Base-by-base conservation (phyloP, 2,888 invertebrate species). In the Megastigmus dorsalis region DNA sequence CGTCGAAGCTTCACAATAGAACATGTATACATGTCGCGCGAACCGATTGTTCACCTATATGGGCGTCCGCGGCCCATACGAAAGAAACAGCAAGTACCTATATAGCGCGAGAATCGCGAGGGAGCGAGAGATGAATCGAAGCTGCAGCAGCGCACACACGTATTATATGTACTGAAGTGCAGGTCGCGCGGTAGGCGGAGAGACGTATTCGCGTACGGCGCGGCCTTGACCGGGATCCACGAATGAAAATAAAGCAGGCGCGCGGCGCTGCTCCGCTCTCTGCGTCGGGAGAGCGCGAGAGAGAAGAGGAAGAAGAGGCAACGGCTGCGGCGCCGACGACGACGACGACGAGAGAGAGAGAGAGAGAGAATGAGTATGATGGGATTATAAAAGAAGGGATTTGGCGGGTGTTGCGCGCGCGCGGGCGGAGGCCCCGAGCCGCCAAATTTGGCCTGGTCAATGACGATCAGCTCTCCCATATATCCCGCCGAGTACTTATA, bases 141-240 rank as follows among this genome's bases (percentile, higher is more conserved):
- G 36, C n/a, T n/a, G n/a, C n/a, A n/a, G n/a, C n/a, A 59, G 50
- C 33, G 23, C 13, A 26, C 26, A 26, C 23, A 38, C 10, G 60
- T n/a, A n/a, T n/a, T 36, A 20, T 33, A 55, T 7, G 15, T 38
- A 23, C 15, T 7, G 26, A 18, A 48, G 26, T 38, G 18, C 63
- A 30, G n/a, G n/a, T n/a, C n/a, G n/a, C n/a, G n/a, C n/a, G n/a
- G n/a, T n/a, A n/a, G n/a, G n/a, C n/a, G n/a, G n/a, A n/a, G n/a
- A n/a, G n/a, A n/a, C 41, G 48, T 28, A 33, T 69, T 43, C 43
- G 26, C 7, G 55, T 30, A 10, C 10, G 54, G 65, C 28, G 36
- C 62, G 75, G 71, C 75, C 75, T 75, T 75, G 75, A 75, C 75
- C 75, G 75, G 75, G 36, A 71, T 75, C 52, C 10, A 20, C 55